Evolutionary conservation across 1,140 invertebrate species (phyloP).

Genomic region (Brachystomella parvula): DNA sequence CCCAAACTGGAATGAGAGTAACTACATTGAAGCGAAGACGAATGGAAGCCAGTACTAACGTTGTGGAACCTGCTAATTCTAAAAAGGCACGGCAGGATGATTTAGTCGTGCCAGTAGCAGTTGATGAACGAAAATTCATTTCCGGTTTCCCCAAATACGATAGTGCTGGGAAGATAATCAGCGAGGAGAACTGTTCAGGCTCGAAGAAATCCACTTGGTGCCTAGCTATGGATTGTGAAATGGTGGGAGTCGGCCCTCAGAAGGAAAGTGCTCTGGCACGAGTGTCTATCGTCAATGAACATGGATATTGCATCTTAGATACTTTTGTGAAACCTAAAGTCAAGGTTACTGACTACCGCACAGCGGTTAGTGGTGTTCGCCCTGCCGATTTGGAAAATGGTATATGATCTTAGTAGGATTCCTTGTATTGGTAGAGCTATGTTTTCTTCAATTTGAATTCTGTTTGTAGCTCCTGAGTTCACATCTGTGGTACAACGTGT

Average conservation of each 20-base stretch:
- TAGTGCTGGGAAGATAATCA: neutral
- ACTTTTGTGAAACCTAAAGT: slow-evolving; percentile 79
- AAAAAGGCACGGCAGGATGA: neutral
- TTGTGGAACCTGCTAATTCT: neutral
- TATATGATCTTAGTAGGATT: slow-evolving; percentile 39
- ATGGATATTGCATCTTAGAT: slow-evolving; percentile 79
- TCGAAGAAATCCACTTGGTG: neutral
- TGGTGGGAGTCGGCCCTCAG: slow-evolving; percentile 75
- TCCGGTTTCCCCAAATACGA: neutral
- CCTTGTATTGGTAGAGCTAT: neutral
- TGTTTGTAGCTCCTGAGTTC: slow-evolving; percentile 55
- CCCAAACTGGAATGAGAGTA: neutral
- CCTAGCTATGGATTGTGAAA: slow-evolving; percentile 86
- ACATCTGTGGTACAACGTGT: slow-evolving; percentile 72
- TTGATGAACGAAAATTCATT: neutral
- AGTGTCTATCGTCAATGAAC: slow-evolving; percentile 83
- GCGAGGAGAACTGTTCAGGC: neutral
- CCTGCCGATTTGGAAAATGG: slow-evolving; percentile 59
- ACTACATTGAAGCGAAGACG: neutral
- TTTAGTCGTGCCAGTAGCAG: neutral
- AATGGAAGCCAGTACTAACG: neutral
- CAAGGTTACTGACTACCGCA: slow-evolving; percentile 72
- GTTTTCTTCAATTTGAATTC: slow-evolving; percentile 9
- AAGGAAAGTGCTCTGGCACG: slow-evolving; percentile 72
- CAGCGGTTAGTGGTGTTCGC: slow-evolving; percentile 76